Evolutionary conservation across 2,888 invertebrate genomes (phyloP), one percentile per base, ranked within the genome.

Genomic region (Kuschelorhynchus macadamiae): DNA sequence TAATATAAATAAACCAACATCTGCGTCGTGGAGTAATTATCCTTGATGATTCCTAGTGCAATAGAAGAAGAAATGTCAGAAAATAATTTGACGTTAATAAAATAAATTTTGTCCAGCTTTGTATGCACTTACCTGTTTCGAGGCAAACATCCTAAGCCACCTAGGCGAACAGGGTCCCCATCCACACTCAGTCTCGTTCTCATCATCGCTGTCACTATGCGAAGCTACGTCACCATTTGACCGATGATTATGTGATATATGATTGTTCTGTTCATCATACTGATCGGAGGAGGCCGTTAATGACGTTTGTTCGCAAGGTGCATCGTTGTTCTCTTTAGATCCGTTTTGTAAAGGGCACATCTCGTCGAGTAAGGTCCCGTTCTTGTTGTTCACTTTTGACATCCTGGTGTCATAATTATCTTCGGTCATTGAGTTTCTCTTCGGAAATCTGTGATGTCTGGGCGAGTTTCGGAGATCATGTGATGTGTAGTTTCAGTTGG

Each of bases 141-240:
- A 94, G 67, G 95, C 93, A 79, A 95, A 92, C 49, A 87, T 87
- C 76, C 93, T 92, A 65, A 91, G 85, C 89, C 91, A 92, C 57
- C 85, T 84, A 0, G 95, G 94, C 70, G 90, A 87, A 78, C 91
- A 93, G 60, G 91, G 90, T 70, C 93, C 94, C 77, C 95, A 87
- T 50, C 95, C 95, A 84, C 95, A 95, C 77, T 87, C 88, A 73
- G 90, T 87, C 70, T 86, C 86, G 56, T 84, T 85, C 36, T 85
- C 85, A 66, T 83, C 85, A 33, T 84, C 85, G 67, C 84, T 85
- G 53, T 79, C 75, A 55, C 77, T 77, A 33, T 81, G 79, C 64
- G 72, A 75, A 8, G 75, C 69, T 12, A 64, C 18, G 44, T 74
- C 70, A 33, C 68, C 72, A 71, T 80, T 81, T 5, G 78, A 65